Base-by-base conservation (phyloP, 1,140 invertebrate species). In the Zaprionus taronus region DNA sequence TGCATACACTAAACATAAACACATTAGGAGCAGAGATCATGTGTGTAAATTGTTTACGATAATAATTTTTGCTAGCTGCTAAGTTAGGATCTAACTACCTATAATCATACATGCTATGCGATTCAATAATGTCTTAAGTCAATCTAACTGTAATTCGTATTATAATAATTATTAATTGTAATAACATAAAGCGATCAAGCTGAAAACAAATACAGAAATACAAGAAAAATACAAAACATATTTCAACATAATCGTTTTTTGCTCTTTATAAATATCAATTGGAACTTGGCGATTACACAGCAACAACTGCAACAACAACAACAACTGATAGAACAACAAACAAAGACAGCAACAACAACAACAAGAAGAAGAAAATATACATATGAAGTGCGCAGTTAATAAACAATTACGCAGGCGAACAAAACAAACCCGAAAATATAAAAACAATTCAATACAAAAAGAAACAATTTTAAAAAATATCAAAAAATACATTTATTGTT, bases 91-190 rank as follows among this genome's bases (percentile, higher is more conserved):
- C 41, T 80, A 80, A 64, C 31, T 64, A 77, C 63, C 47, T 11
- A 51, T 51, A 51, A 51, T 14, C 20, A 51, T 51, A 51, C 38
- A 41, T 74, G 81, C 60, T 66, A 72, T 58, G 60, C 63, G 56
- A 77, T 77, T 65, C 69, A 78, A 68, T 86, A 77, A 86, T 83
- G 72, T 72, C 75, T 83, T 87, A 87, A 87, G 84, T 89, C 84
- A 81, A 58, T 63, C 63, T 79, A 79, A 71, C 75, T 83, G 69
- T 86, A 74, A 77, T 51, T 67, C 5, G 72, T 74, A 49, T 41
- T 44, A 66, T 68, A 77, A 66, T 70, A 72, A 71, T 75, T 22
- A 63, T 61, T 67, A 81, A 71, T 61, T 78, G 74, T 81, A 84
- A 83, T 70, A 77, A 44, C 72, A 72, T 67, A 58, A 69, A 81